A percentile compares a stretch with the other conserved stretches of the same genome.
Conservation (phyloP, 1,140 invertebrate genomes). For the Sesamia nonagrioides region DNA sequence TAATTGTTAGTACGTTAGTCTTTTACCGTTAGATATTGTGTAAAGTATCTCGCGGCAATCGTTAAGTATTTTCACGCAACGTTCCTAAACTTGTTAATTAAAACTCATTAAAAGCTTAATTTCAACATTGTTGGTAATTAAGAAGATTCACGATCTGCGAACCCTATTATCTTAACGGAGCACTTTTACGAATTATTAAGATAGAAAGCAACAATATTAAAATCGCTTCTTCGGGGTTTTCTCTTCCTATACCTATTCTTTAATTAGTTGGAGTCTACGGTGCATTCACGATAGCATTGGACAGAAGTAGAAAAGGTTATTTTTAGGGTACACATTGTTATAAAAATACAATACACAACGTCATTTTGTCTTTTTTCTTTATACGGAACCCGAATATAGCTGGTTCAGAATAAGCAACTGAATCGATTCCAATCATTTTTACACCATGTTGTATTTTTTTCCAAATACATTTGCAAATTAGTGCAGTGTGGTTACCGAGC, state of each 20-base stretch:
- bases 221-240: conserved; percentile 52
- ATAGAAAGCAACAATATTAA: conserved; percentile 71
- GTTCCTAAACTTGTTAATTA: conserved; percentile 80
- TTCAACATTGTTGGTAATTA: conserved; percentile 82
- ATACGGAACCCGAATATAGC: too few relatives aligned
- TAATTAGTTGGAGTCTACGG: conserved; percentile 22
- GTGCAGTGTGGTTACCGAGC: too few relatives aligned
- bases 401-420: too few relatives aligned
- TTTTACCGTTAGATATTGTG: conserved; percentile 40
- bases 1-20: conserved; percentile 43
- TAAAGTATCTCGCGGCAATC: conserved; percentile 56
- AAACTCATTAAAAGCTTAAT: conserved; percentile 82
- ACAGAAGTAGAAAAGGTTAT: too few relatives aligned
- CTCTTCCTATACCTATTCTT: neutral
- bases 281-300: too few relatives aligned
- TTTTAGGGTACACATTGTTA: too few relatives aligned
- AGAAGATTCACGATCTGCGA: conserved; percentile 82
- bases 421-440: too few relatives aligned
- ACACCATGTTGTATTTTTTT: too few relatives aligned
- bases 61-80: conserved; percentile 65
- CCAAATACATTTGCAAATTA: too few relatives aligned
- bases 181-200: conserved; percentile 77
- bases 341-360: too few relatives aligned
- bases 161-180: conserved; percentile 76
- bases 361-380: too few relatives aligned